Evolutionary conservation across 2,113 vertebrate species (phyloP).

Genomic region (Procavia capensis): DNA sequence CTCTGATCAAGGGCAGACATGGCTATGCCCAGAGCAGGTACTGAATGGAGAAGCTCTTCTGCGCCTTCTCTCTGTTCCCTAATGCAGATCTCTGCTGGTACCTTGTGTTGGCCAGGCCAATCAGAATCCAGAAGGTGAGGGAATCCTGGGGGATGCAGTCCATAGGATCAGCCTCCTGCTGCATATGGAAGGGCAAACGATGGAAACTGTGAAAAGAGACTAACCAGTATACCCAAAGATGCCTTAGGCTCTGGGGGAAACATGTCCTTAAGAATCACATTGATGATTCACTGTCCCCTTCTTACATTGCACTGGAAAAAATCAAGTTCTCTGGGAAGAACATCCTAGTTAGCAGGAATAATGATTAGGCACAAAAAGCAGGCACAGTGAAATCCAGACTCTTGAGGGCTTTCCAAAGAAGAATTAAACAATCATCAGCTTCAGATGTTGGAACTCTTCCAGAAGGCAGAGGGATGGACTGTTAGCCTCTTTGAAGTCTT

Average conservation of each 20-base stretch:
- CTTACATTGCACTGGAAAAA: slow-evolving; percentile 23
- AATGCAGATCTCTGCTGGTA: fast-evolving
- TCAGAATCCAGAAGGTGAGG: not conserved
- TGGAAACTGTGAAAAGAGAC: too few species aligned
- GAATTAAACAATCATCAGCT: not conserved
- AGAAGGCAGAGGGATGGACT: not conserved
- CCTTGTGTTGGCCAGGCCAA: too few species aligned
- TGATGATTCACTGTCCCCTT: not conserved
- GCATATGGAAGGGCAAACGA: not conserved
- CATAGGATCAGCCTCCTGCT: not conserved
- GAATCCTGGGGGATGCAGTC: fast-evolving
- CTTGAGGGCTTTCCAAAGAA: not conserved
- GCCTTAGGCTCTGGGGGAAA: not conserved
- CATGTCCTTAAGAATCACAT: not conserved
- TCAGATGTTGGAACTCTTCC: not conserved
- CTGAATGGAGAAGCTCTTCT: not conserved
- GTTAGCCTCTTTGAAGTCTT: not conserved
- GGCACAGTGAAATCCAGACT: slow-evolving; percentile 22
- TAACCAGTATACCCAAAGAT: not conserved
- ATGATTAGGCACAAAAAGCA: slow-evolving; percentile 51
- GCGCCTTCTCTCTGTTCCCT: not conserved
- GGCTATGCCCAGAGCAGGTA: not conserved
- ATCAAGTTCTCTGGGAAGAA: slow-evolving; percentile 61
- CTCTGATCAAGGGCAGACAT: not conserved
- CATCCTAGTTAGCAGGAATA: slow-evolving; percentile 38